Percentiles rank a stretch among this genome's conserved stretches.
These are phyloP conservation scores for Argopecten irradians DNA, from an alignment of 1,140 invertebrate genomes.

Conservation along the genomic window DNA sequence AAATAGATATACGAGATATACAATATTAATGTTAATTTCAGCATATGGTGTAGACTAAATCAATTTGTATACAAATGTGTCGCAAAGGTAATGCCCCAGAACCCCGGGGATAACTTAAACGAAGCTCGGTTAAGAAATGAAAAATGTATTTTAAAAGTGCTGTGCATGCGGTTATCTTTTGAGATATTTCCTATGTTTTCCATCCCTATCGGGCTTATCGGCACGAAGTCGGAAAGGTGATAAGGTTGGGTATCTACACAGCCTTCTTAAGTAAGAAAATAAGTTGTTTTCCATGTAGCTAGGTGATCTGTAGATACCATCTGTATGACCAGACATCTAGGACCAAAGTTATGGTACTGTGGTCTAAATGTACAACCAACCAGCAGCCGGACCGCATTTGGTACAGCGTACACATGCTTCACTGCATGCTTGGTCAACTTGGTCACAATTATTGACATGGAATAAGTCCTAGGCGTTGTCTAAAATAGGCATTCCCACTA, in stretches of 20 bases:
- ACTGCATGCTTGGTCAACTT: neutral
- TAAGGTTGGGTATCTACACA: neutral
- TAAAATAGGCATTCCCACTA: too few relatives aligned
- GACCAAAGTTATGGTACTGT: neutral
- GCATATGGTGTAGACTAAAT: neutral
- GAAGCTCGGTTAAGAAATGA: too few relatives aligned
- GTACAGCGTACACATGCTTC: neutral
- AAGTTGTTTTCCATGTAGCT: neutral
- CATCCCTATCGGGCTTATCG: neutral
- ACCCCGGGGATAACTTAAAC: too few relatives aligned
- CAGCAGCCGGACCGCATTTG: neutral
- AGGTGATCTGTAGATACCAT: neutral
- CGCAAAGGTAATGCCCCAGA: too few relatives aligned
- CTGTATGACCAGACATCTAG: neutral
- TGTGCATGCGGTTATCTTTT: too few relatives aligned
- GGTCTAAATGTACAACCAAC: neutral
- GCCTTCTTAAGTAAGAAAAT: neutral
- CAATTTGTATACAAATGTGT: too few relatives aligned
- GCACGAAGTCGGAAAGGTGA: neutral
- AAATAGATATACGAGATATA: neutral
- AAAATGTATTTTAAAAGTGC: too few relatives aligned
- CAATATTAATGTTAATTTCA: neutral
- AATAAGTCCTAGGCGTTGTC: too few relatives aligned
- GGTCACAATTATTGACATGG: too few relatives aligned
- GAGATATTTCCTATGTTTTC: neutral